Conservation (phyloP, 2,888 invertebrate species). For the Pinctada fucata region DNA sequence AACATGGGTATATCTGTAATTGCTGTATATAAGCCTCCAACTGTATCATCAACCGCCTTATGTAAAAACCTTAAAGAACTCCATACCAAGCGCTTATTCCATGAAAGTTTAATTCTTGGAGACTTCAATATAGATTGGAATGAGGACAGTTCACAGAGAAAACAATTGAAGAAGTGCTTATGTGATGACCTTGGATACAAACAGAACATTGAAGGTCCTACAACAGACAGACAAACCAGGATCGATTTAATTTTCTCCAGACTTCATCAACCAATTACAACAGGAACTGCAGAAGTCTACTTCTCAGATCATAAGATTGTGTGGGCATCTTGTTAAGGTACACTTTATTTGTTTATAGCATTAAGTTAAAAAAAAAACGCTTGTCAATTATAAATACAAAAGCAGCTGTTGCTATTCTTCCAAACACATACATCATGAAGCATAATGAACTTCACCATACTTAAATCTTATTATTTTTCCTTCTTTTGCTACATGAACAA, state of each 20-base stretch:
- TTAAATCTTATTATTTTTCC: too few relatives aligned
- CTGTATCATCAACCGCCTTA: slow-evolving; percentile 2
- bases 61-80: slow-evolving; percentile 3
- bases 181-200: neutral
- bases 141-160: neutral
- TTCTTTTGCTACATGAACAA: too few relatives aligned
- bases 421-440: too few relatives aligned
- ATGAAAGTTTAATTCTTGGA: slow-evolving; percentile 6
- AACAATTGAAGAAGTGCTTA: neutral
- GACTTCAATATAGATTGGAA: slow-evolving; percentile 27
- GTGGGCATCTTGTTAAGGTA: slow-evolving; percentile 3
- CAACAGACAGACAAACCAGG: slow-evolving; percentile 11
- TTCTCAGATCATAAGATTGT: slow-evolving; percentile 24
- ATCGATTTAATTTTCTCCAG: slow-evolving; percentile 29
- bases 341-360: too few relatives aligned
- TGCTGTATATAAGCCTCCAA: slow-evolving; percentile 24
- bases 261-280: neutral
- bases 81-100: neutral
- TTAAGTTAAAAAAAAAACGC: too few relatives aligned
- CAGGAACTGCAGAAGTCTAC: slow-evolving; percentile 4
- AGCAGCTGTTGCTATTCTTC: too few relatives aligned
- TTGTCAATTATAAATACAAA: too few relatives aligned
- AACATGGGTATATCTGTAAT: slow-evolving; percentile 8
- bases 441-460: too few relatives aligned
- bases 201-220: slow-evolving; percentile 12